phyloP scores from a whole-genome alignment of 1,140 invertebrate genomes.

The Lithobius niger region DNA sequence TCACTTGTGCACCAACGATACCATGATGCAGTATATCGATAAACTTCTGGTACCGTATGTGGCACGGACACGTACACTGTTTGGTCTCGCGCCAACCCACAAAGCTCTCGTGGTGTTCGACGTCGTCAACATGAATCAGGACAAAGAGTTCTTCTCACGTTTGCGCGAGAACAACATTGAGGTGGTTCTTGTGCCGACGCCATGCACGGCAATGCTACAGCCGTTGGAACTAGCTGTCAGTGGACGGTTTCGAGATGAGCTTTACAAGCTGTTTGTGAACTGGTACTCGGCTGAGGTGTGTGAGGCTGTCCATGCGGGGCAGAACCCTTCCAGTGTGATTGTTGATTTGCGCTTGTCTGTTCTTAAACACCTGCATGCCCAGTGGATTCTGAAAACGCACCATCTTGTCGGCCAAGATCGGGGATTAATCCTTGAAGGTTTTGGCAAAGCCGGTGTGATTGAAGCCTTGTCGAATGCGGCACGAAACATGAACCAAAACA shows the following conservation, averaged over 20 bases:
- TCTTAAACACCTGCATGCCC: constrained; percentile 6
- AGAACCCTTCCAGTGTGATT: constrained; percentile 5
- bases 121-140: constrained; percentile 5
- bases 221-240: not conserved
- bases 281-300: constrained; percentile 6
- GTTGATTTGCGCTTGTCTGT: constrained; percentile 6
- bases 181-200: constrained; percentile 1
- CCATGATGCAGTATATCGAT: not conserved
- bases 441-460: not conserved
- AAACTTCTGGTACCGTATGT: constrained; percentile 3
- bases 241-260: constrained; percentile 7
- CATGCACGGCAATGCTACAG: not conserved
- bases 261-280: constrained; percentile 6
- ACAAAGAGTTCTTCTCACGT: constrained; percentile 4
- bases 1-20: constrained; percentile 1
- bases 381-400: constrained; percentile 7
- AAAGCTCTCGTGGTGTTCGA: constrained; percentile 4
- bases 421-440: not conserved
- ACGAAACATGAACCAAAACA: not conserved
- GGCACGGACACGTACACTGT: not conserved
- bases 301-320: constrained; percentile 1
- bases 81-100: not conserved
- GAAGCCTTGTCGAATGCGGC: not conserved
- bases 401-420: not conserved
- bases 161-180: constrained; percentile 3